Base-by-base conservation (phyloP, 2,888 invertebrate species). In the Dryadula phaetusa region DNA sequence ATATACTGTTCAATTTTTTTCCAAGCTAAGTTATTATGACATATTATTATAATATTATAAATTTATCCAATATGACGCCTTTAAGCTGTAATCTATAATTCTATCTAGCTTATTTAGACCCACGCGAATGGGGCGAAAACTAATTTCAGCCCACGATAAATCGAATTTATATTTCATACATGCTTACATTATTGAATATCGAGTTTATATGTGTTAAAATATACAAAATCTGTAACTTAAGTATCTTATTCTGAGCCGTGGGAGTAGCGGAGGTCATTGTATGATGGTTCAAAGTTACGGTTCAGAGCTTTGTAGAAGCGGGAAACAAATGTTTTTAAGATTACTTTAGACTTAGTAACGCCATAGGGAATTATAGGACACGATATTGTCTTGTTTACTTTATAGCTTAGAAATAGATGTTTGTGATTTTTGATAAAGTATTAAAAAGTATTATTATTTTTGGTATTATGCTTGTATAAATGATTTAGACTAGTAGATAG, bases 221-320 rank as follows among this genome's bases (percentile, higher is more conserved):
- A 34, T 10, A 52, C 16, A 32, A 34, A 20, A 14, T 37, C 1
- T 22, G 8, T 28, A 14, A 52, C 7, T 16, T 28, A 16, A 3
- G 16, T 40, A 25, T 54, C 16, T 12, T 20, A 16, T 42, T 8
- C 5, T 58, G 18, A n/a, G 6, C 12, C 16, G 34, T 25, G 18
- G 64, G 46, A 68, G 69, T 64, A 32, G 5, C 72, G 69, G 77
- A 56, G 83, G 72, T 80, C 84, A 74, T 66, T 71, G 76, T 78
- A 78, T 70, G 78, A 68, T 84, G 85, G 85, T 78, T 76, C 71
- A 79, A 77, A 79, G 76, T 72, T 73, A 82, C 79, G 86, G 86
- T 85, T 83, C 84, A 82, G 74, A 77, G 82, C 78, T 77, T 77
- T 77, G 73, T 74, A 79, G 82, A 82, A 80, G 82, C 75, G 79